Conservation (phyloP, 1,140 invertebrate genomes). For the Hycleus cichorii region DNA sequence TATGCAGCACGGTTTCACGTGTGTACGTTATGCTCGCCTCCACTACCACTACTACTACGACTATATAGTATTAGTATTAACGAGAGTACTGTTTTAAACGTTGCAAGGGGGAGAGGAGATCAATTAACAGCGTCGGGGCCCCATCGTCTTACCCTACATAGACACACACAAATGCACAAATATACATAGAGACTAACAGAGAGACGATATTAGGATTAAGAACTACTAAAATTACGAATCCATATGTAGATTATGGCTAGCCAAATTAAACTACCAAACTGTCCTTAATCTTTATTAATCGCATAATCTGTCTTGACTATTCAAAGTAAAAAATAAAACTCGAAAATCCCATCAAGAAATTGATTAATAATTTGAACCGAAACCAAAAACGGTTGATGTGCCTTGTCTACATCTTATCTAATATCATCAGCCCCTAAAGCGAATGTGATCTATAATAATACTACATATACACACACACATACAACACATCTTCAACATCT, state of each 20-base stretch:
- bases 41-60: neutral
- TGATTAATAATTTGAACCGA: no score
- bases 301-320: no score
- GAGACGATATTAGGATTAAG: conserved; percentile 35
- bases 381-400: no score
- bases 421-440: no score
- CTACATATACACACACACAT: no score
- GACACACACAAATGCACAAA: neutral
- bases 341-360: no score
- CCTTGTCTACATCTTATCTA: no score
- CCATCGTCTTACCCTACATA: conserved; percentile 9
- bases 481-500: neutral
- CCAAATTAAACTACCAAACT: neutral
- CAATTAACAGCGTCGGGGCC: conserved; percentile 26
- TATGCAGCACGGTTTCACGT: conserved; percentile 33
- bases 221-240: conserved; percentile 35
- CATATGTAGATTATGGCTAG: conserved; percentile 35
- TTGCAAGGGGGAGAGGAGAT: conserved; percentile 18
- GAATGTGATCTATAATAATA: no score
- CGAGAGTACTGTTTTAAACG: conserved; percentile 18
- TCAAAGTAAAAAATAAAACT: no score
- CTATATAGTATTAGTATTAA: conserved; percentile 2
- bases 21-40: conserved; percentile 11
- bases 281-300: no score
- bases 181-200: neutral